Evolutionary conservation across 2,113 vertebrate species (phyloP).

Genomic region (Phasianus colchicus): DNA sequence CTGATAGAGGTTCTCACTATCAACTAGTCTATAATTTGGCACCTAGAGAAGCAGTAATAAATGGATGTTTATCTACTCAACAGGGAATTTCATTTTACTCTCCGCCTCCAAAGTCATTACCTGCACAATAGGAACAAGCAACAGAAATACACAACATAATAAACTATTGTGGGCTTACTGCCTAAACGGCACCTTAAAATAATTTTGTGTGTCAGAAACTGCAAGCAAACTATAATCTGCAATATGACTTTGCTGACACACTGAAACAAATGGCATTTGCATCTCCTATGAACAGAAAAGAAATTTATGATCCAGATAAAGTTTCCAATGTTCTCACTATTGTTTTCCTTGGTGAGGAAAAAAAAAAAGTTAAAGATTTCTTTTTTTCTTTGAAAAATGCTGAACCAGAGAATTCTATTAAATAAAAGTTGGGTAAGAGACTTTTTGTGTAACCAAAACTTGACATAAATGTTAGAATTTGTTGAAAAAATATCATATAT

Average conservation of each 20-base stretch:
- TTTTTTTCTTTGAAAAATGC: slow-evolving; percentile 20
- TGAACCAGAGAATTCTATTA: slow-evolving; percentile 1
- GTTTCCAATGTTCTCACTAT: slow-evolving; percentile 20
- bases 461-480: slow-evolving; percentile 60
- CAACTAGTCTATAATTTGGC: slow-evolving; percentile 52
- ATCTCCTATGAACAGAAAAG: slow-evolving; percentile 15
- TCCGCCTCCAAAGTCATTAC: slow-evolving; percentile 11
- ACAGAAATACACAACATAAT: slow-evolving; percentile 22
- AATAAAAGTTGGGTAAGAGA: background rate
- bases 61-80: slow-evolving; percentile 38
- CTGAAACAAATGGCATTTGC: background rate
- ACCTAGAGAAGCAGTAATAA: slow-evolving; percentile 47
- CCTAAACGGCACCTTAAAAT: background rate
- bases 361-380: background rate
- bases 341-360: background rate
- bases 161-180: background rate
- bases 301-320: background rate
- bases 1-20: slow-evolving; percentile 32
- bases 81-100: slow-evolving; percentile 35
- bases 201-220: background rate
- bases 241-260: background rate
- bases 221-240: background rate
- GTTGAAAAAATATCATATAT: slow-evolving; percentile 32
- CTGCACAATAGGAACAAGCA: slow-evolving; percentile 13
- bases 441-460: background rate